Base-by-base conservation (phyloP, 2,797 vertebrate genomes). In the Allobates femoralis region DNA sequence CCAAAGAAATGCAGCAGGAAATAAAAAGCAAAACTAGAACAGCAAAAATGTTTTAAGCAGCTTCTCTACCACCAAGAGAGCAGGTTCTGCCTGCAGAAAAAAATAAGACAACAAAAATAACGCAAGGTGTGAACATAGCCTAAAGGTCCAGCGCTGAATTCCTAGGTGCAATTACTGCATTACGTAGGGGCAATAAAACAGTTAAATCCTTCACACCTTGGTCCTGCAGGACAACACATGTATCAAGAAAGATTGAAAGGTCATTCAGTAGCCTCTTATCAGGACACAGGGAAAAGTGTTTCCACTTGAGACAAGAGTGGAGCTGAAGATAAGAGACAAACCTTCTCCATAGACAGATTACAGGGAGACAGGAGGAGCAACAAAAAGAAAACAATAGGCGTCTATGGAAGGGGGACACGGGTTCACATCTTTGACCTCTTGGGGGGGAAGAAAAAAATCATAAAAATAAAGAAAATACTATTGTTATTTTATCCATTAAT, bases 281-380 rank as follows among this genome's bases (percentile, higher is more conserved):
- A 77, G 32, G 58, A 53, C 26, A 7, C 69, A 81, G 64, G 74
- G 66, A 51, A 89, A 89, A 73, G 46, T 7, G 73, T 80, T 79
- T 87, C 34, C 30, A 15, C 41, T 84, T 7, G 0, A 26, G 74
- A 83, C 34, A 67, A 16, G 88, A 88, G 87, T 0, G 64, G 56
- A 88, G 34, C 84, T 83, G 81, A 41, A 71, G 81, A 18, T 75
- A 3, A 26, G 18, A 64, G 28, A 77, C 66, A 79, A 71, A 62
- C 32, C 71, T 75, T 74, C 81, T 50, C 32, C 32, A 19, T 26
- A 18, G 26, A 30, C 30, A 50, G 75, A 55, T 56, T 58, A 32
- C 19, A 34, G 19, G 11, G 50, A 53, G 28, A 6, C 32, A 7
- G 30, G 66, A 14, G 67, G 8, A n/a, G 6, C 4, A 19, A 26